Conservation (phyloP, 2,797 vertebrate genomes). For the Epinephelus awoara region DNA sequence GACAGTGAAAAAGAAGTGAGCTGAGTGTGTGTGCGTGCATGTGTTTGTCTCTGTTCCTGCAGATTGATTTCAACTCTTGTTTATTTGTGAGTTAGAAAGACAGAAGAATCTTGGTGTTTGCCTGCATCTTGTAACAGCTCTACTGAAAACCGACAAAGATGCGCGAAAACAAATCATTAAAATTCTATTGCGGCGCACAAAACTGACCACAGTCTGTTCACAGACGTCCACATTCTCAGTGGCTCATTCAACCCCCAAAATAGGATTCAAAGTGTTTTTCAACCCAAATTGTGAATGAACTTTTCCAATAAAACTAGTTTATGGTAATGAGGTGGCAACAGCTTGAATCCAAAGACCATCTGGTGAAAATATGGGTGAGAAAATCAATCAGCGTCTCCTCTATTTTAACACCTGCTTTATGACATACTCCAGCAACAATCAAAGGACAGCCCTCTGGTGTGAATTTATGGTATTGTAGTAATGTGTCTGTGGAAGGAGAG, state of each 20-base stretch:
- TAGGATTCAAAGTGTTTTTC: constrained; percentile 22
- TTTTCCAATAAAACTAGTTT: constrained; percentile 44
- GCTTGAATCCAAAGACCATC: constrained; percentile 48
- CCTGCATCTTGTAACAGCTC: constrained; percentile 5
- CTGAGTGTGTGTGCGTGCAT: background rate
- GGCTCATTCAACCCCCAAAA: constrained; percentile 19
- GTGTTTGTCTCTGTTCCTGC: background rate
- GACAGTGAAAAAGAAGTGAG: constrained; percentile 18
- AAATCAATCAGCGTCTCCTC: constrained; percentile 33
- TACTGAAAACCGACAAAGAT: background rate
- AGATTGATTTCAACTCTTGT: constrained; percentile 21
- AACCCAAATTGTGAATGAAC: constrained; percentile 25
- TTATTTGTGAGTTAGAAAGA: constrained; percentile 19
- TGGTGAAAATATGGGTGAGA: constrained; percentile 37
- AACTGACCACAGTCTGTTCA: constrained; percentile 11
- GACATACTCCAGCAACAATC: background rate
- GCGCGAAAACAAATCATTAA: constrained; percentile 9
- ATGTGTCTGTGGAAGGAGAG: background rate
- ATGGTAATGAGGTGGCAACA: constrained; percentile 39
- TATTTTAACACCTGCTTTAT: constrained; percentile 7
- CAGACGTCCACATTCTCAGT: background rate
- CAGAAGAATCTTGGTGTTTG: background rate
- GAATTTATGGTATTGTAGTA: background rate
- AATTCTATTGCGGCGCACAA: background rate
- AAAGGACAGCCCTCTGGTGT: background rate